phyloP scores from a whole-genome alignment of 2,888 invertebrate species.

The Pseudococcus jackbeardsleyi region DNA sequence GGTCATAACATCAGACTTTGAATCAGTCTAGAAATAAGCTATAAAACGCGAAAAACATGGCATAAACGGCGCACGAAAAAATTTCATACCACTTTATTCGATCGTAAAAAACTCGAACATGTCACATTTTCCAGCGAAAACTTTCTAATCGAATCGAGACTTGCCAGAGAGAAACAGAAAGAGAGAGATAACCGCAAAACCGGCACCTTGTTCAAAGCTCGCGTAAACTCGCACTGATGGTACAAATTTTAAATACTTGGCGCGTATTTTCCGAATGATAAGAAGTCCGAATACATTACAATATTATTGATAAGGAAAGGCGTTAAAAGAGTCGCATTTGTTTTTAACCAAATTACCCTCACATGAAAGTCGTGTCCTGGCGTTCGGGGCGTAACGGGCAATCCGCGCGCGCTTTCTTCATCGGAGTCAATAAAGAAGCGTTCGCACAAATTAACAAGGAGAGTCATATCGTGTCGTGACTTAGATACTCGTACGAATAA shows the following conservation, averaged over 20 bases:
- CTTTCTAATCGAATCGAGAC: background rate
- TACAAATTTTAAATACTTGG: conserved; percentile 9
- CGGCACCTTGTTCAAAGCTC: background rate
- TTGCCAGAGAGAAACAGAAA: background rate
- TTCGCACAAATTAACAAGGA: conserved; percentile 53
- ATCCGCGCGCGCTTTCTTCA: conserved; percentile 58
- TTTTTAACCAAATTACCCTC: conserved; percentile 45
- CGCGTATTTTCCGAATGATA: conserved; percentile 47
- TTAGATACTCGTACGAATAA: too few species aligned
- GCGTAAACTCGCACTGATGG: background rate
- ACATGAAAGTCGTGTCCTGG: conserved; percentile 16
- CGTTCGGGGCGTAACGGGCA: conserved; percentile 30
- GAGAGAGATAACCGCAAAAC: background rate
- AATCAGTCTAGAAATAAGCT: background rate
- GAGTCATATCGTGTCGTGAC: background rate
- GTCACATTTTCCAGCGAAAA: conserved; percentile 11
- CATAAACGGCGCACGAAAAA: background rate
- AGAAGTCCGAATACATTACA: conserved; percentile 46
- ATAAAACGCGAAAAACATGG: background rate
- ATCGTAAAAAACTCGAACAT: conserved; percentile 8
- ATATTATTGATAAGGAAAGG: conserved; percentile 45
- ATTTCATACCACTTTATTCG: background rate
- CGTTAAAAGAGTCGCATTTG: conserved; percentile 50
- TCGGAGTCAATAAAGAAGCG: conserved; percentile 57
- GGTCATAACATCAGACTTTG: background rate